Evolutionary conservation across 2,797 vertebrate genomes (phyloP).

Genomic region (Sandelia bainsii): DNA sequence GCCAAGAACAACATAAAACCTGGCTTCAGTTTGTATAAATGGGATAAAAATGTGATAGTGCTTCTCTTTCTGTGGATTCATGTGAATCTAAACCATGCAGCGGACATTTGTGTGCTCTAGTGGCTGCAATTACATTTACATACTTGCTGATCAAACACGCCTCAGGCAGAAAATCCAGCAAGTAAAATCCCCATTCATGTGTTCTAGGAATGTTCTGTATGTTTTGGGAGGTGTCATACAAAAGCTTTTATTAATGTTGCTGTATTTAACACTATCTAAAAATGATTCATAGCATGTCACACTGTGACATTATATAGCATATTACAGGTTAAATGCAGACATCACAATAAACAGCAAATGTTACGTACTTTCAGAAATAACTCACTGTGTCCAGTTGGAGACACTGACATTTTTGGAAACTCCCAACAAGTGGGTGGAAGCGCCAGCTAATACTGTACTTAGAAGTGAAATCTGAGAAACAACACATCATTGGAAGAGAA

Average conservation of each 20-base stretch:
- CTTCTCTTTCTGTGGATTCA: slow-evolving; percentile 35
- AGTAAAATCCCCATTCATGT: slow-evolving; percentile 24
- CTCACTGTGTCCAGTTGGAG: neutral
- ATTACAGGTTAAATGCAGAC: slow-evolving; percentile 8
- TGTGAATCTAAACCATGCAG: slow-evolving; percentile 65
- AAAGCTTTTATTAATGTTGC: slow-evolving; percentile 10
- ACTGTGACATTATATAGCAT: no score
- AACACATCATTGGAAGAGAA: slow-evolving; percentile 2
- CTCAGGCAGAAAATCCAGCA: slow-evolving; percentile 29
- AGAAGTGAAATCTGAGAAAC: slow-evolving; percentile 68
- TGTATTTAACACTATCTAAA: neutral
- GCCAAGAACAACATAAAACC: neutral
- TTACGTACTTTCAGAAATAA: slow-evolving; percentile 20
- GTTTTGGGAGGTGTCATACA: neutral
- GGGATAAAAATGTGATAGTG: slow-evolving; percentile 13
- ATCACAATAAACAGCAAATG: neutral
- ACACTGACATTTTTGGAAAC: slow-evolving; percentile 36
- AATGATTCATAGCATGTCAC: no score
- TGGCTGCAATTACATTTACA: slow-evolving; percentile 68
- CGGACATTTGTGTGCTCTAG: slow-evolving; percentile 52
- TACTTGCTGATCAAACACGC: slow-evolving; percentile 60
- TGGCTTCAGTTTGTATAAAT: neutral
- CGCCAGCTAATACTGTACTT: slow-evolving; percentile 31
- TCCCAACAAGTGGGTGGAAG: slow-evolving; percentile 30
- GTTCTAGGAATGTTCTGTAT: slow-evolving; percentile 22